Conservation (phyloP, 2,797 vertebrate genomes). For the Erethizon dorsatum region DNA sequence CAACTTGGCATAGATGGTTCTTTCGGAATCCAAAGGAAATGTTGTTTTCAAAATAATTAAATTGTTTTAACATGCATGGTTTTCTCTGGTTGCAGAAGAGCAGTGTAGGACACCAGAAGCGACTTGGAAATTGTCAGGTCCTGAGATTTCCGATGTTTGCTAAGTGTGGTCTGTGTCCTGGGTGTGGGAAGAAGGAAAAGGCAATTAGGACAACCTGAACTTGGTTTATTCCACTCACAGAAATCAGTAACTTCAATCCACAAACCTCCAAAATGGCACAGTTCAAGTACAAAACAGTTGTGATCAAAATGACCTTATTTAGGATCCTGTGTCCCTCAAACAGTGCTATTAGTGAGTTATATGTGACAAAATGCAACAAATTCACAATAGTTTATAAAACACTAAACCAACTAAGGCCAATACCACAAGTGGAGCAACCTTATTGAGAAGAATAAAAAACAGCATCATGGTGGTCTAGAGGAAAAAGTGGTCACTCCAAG, state of each 20-base stretch:
- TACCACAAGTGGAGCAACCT: not conserved
- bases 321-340: not conserved
- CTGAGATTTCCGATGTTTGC: not conserved
- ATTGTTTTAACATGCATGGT: not conserved
- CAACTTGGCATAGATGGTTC: not conserved
- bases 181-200: not conserved
- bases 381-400: not conserved
- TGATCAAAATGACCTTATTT: not conserved
- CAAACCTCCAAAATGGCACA: not conserved
- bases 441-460: not conserved
- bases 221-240: not conserved
- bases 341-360: not conserved
- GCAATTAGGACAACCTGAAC: not conserved
- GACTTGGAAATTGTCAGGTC: not conserved
- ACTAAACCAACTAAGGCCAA: not conserved
- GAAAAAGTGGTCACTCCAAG: not conserved
- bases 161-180: not conserved
- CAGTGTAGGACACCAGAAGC: not conserved
- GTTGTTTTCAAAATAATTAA: constrained; percentile 56
- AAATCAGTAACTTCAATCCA: not conserved
- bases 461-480: not conserved
- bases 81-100: not conserved
- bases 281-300: not conserved
- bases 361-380: not conserved
- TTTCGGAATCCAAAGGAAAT: constrained; percentile 32